Evolutionary conservation across 2,888 invertebrate genomes (phyloP).

Genomic region (Lasioglossum calceatum): DNA sequence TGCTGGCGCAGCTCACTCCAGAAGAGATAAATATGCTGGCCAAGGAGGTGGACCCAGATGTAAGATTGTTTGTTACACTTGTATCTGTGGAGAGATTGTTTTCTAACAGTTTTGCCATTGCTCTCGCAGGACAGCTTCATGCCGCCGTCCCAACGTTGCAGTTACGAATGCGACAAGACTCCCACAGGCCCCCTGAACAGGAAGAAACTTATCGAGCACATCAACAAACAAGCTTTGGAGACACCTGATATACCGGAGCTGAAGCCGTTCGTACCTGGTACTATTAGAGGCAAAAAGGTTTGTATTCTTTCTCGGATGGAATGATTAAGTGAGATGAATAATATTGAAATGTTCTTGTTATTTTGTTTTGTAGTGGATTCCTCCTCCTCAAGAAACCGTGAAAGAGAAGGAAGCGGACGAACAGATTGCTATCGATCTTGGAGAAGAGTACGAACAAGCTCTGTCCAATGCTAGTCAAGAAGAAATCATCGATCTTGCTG

Average conservation of each 20-base stretch:
- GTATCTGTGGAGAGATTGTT: background rate
- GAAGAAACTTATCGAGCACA: conserved; percentile 97
- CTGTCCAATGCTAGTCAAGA: conserved; percentile 95
- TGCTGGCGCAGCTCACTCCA: conserved; percentile 95
- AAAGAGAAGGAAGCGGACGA: conserved; percentile 94
- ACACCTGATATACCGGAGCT: conserved; percentile 98
- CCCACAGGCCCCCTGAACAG: conserved; percentile 98
- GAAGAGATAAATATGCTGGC: conserved; percentile 99
- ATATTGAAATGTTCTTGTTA: background rate
- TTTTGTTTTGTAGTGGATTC: conserved; percentile 89
- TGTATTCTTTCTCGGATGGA: conserved; percentile 60
- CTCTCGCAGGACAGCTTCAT: conserved; percentile 94
- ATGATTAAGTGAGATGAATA: too few species aligned
- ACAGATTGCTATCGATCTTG: conserved; percentile 96
- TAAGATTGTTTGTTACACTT: conserved; percentile 86
- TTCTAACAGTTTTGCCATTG: conserved; percentile 1
- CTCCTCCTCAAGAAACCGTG: conserved; percentile 89
- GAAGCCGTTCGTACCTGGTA: conserved; percentile 96
- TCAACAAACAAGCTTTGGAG: conserved; percentile 99
- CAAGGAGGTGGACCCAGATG: conserved; percentile 99
- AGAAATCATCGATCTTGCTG: conserved; percentile 99
- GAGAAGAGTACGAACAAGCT: conserved; percentile 97
- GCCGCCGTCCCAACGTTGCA: conserved; percentile 97
- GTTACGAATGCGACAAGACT: conserved; percentile 97
- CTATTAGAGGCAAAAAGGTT: conserved; percentile 96